Percentiles rank a stretch among this genome's conserved stretches.
phyloP scores from a whole-genome alignment of 1,140 invertebrate species.

The Zaprionus davidi region DNA sequence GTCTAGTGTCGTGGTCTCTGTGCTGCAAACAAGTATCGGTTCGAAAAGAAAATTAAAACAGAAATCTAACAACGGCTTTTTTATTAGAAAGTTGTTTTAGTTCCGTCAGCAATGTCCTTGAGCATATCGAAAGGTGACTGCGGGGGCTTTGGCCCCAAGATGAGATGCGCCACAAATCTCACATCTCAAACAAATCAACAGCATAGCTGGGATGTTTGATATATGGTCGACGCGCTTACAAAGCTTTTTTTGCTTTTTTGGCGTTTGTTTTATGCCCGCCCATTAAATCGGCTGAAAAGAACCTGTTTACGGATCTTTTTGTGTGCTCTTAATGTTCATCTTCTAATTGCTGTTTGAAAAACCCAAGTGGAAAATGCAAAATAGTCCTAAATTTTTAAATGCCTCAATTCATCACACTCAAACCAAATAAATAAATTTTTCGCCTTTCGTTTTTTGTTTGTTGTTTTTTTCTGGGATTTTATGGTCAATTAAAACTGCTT shows the following conservation, averaged over 20 bases:
- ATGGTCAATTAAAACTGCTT: conserved; percentile 48
- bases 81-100: conserved; percentile 81
- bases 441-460: conserved; percentile 6
- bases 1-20: conserved; percentile 4
- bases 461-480: conserved; percentile 28
- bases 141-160: conserved; percentile 66
- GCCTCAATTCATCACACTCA: conserved; percentile 63
- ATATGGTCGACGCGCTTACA: conserved; percentile 49
- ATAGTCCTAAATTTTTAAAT: conserved; percentile 67
- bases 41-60: conserved; percentile 75
- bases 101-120: conserved; percentile 75
- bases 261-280: conserved; percentile 36
- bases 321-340: conserved; percentile 28
- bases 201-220: conserved; percentile 53
- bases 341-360: conserved; percentile 39
- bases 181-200: conserved; percentile 44
- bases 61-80: conserved; percentile 60
- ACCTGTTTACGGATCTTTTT: conserved; percentile 51
- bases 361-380: conserved; percentile 65
- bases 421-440: conserved; percentile 17
- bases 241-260: conserved; percentile 24
- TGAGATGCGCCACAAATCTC: conserved; percentile 25
- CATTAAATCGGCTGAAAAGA: conserved; percentile 50
- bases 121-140: conserved; percentile 28
- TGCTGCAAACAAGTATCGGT: conserved; percentile 32